Evolutionary conservation across 2,888 invertebrate species (phyloP).

Genomic region (Archips crataeganus): DNA sequence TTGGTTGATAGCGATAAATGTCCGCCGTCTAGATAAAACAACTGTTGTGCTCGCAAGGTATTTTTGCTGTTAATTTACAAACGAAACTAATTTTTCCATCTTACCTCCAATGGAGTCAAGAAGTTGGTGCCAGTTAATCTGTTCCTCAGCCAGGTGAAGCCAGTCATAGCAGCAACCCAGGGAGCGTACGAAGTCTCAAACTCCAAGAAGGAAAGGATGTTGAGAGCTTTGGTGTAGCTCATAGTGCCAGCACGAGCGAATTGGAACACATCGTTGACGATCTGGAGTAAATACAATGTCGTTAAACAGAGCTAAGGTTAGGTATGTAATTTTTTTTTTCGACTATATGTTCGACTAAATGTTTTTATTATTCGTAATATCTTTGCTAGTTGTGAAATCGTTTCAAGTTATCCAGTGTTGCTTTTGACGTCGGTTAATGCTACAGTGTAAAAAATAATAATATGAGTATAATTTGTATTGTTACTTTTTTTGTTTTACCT

Average conservation of each 20-base stretch:
- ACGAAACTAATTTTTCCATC: conserved; percentile 27
- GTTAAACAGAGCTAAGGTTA: no score
- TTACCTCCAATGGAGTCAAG: conserved; percentile 59
- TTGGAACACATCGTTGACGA: conserved; percentile 92
- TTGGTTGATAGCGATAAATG: neutral
- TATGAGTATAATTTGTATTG: neutral
- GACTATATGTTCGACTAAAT: no score
- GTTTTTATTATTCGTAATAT: no score
- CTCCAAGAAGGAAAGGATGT: conserved; percentile 88
- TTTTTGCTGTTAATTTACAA: no score
- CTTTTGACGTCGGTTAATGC: no score
- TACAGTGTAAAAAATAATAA: no score
- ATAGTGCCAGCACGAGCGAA: conserved; percentile 89
- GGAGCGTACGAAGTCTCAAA: conserved; percentile 91
- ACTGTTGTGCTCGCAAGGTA: no score
- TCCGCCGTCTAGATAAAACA: neutral
- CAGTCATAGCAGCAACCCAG: conserved; percentile 89
- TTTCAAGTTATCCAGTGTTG: no score
- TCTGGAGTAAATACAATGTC: conserved; percentile 56
- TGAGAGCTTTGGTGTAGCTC: conserved; percentile 87
- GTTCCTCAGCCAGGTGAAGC: conserved; percentile 81
- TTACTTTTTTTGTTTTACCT: conserved; percentile 70
- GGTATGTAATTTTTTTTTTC: no score
- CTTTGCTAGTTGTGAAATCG: no score
- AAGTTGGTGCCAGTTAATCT: conserved; percentile 61